Evolutionary conservation across 2,888 invertebrate species (phyloP).

Genomic region (Pyralis farinalis): DNA sequence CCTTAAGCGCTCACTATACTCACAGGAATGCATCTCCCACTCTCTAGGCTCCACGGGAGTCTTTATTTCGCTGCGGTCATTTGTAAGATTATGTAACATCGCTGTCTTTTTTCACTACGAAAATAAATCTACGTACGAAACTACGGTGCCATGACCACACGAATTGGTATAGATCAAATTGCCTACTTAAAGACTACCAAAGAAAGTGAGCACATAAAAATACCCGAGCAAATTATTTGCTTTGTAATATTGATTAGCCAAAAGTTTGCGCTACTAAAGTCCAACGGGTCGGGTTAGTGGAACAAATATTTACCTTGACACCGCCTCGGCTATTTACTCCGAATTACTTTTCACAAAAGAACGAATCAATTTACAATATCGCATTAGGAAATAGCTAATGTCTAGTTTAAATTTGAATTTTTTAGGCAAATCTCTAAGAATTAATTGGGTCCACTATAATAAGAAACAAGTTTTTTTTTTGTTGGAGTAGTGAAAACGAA

Average conservation of each 20-base stretch:
- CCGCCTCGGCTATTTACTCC: slow-evolving; percentile 22
- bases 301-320: slow-evolving; percentile 55
- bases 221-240: slow-evolving; percentile 1
- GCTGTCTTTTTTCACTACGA: too few species aligned
- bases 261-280: slow-evolving; percentile 19
- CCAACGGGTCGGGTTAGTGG: slow-evolving; percentile 38
- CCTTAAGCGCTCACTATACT: too few species aligned
- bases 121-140: too few species aligned
- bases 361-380: slow-evolving; percentile 23
- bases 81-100: too few species aligned
- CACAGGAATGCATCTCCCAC: too few species aligned
- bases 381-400: slow-evolving; percentile 7
- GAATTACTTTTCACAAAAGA: slow-evolving; percentile 19
- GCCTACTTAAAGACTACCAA: too few species aligned
- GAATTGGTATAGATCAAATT: too few species aligned
- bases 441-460: not conserved
- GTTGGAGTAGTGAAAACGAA: too few species aligned
- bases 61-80: too few species aligned
- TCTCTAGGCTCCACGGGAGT: too few species aligned
- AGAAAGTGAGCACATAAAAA: too few species aligned
- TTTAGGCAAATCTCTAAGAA: not conserved
- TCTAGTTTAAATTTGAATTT: slow-evolving; percentile 1
- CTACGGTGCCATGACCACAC: too few species aligned
- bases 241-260: slow-evolving; percentile 15
- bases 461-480: not conserved